phyloP scores from a whole-genome alignment of 2,888 invertebrate species.

The Temnothorax rugatulus region DNA sequence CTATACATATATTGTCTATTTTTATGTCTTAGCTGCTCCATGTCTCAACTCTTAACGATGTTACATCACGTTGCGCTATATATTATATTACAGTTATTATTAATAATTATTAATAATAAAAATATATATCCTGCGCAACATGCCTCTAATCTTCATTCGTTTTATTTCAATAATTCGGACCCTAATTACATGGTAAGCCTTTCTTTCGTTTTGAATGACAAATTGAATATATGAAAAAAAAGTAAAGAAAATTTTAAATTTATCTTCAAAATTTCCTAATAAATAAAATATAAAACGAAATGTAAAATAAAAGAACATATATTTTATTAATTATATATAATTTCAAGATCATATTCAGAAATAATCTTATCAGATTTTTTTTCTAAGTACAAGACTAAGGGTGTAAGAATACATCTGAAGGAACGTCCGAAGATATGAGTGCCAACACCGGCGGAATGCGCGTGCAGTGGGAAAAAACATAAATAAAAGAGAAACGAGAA shows the following conservation, averaged over 20 bases:
- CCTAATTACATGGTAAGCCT: neutral
- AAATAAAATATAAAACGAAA: neutral
- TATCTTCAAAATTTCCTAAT: neutral
- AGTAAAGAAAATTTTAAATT: neutral
- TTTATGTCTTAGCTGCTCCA: neutral
- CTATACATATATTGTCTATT: neutral
- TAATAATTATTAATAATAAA: slow-evolving; percentile 18
- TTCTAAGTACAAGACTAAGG: neutral
- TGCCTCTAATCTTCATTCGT: neutral
- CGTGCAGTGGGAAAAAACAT: neutral
- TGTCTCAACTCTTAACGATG: neutral
- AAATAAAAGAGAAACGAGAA: slow-evolving; percentile 3
- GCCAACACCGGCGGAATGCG: too few species aligned
- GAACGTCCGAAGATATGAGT: neutral
- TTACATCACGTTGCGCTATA: neutral
- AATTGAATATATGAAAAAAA: neutral
- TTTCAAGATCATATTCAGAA: neutral
- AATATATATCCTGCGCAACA: neutral
- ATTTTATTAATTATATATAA: neutral
- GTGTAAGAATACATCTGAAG: neutral
- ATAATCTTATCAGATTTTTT: slow-evolving; percentile 12
- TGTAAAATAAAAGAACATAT: neutral
- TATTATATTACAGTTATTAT: neutral
- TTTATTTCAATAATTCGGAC: neutral
- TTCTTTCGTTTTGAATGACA: neutral